Conservation (phyloP, 1,140 invertebrate species). For the Zaprionus capensis region DNA sequence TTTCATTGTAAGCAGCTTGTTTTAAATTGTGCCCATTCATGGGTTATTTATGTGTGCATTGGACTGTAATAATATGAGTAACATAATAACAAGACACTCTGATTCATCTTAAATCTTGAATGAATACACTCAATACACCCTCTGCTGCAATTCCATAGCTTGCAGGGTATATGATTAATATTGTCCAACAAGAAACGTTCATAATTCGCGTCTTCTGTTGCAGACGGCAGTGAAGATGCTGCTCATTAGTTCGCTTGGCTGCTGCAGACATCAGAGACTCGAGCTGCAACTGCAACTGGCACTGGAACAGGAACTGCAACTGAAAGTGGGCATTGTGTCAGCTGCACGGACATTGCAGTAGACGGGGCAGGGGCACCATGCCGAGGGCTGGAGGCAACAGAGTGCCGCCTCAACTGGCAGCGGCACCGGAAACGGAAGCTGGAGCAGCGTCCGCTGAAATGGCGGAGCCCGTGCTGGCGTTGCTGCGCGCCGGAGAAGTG, state of each 20-base stretch:
- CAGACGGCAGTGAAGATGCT: conserved; percentile 54
- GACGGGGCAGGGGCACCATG: conserved; percentile 27
- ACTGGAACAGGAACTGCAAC: conserved; percentile 41
- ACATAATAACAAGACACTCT: background rate
- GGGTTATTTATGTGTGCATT: no score
- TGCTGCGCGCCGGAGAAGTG: conserved; percentile 55
- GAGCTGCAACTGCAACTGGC: conserved; percentile 2
- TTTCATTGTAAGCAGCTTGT: background rate
- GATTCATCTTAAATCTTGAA: background rate
- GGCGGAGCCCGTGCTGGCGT: conserved; percentile 58
- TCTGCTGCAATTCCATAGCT: background rate
- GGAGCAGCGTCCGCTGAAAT: conserved; percentile 33
- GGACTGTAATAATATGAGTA: background rate
- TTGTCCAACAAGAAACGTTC: background rate
- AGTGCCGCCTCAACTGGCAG: conserved; percentile 26
- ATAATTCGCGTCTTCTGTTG: background rate
- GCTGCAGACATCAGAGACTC: conserved; percentile 49
- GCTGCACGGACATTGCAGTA: conserved; percentile 59
- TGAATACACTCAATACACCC: background rate
- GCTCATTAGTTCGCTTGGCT: conserved; percentile 61
- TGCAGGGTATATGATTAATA: conserved; percentile 4
- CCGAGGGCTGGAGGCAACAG: conserved; percentile 36
- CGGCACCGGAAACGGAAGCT: conserved; percentile 55
- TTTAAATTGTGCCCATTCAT: background rate
- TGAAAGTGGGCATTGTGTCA: conserved; percentile 44